Evolutionary conservation across 2,113 vertebrate genomes (phyloP).

Genomic region (Columba livia): DNA sequence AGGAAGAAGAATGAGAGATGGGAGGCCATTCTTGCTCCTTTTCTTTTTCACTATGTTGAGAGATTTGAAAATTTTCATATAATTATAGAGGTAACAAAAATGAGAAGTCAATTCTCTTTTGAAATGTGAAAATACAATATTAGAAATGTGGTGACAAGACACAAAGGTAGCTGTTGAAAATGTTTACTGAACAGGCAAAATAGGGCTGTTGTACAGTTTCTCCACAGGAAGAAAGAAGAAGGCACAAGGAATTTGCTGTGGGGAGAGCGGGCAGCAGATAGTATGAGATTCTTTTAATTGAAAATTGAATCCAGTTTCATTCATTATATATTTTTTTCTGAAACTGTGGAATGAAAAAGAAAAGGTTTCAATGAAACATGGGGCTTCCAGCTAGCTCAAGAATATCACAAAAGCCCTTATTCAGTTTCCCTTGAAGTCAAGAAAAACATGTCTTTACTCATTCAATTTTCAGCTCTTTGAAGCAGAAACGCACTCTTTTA

Average conservation of each 20-base stretch:
- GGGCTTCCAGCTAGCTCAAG: slow-evolving; percentile 18
- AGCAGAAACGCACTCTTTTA: slow-evolving; percentile 55
- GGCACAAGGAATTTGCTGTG: not conserved
- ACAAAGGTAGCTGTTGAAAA: slow-evolving; percentile 11
- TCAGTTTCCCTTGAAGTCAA: slow-evolving; percentile 51
- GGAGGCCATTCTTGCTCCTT: not conserved
- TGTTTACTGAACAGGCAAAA: not conserved
- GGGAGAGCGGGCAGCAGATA: not conserved
- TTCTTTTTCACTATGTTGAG: not conserved
- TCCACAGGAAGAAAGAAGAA: slow-evolving; percentile 9
- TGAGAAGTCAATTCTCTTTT: not conserved
- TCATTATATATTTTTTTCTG: slow-evolving; percentile 35
- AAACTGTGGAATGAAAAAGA: slow-evolving; percentile 27
- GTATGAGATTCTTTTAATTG: slow-evolving; percentile 28
- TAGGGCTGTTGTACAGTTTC: not conserved
- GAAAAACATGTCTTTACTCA: slow-evolving; percentile 37
- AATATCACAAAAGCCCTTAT: slow-evolving; percentile 39
- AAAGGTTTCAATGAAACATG: slow-evolving; percentile 22
- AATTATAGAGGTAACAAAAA: not conserved
- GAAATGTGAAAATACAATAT: slow-evolving; percentile 23
- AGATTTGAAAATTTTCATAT: not conserved
- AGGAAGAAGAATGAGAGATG: not conserved
- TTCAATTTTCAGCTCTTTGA: slow-evolving; percentile 60
- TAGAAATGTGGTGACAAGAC: slow-evolving; percentile 35
- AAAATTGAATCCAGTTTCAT: slow-evolving; percentile 36